These are phyloP conservation scores for Globodera rostochiensis DNA, from an alignment of 1,140 invertebrate genomes.

Conservation along the genomic window DNA sequence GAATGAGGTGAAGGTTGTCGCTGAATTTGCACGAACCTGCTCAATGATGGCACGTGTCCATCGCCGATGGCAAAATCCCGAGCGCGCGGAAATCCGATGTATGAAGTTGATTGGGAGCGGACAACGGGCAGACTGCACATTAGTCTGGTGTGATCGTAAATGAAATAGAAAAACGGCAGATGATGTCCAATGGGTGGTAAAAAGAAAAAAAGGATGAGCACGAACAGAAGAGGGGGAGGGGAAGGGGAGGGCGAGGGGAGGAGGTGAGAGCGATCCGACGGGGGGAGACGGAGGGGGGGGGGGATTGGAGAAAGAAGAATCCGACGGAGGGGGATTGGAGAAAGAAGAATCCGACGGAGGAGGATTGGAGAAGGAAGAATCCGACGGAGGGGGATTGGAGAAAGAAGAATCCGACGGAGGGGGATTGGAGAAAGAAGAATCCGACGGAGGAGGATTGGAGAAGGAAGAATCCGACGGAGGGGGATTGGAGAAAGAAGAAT, in stretches of 20 bases:
- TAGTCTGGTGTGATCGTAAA: neutral
- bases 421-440: neutral
- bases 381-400: too few species aligned
- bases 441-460: too few species aligned
- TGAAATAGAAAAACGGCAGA: conserved; percentile 5
- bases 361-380: neutral
- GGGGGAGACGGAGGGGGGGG: neutral
- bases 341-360: neutral
- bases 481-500: neutral
- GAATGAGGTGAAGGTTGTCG: conserved; percentile 17
- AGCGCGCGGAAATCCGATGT: conserved; percentile 42
- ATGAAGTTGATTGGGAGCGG: conserved; percentile 46
- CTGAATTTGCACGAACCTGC: conserved; percentile 30
- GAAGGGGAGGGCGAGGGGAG: neutral
- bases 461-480: neutral
- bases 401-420: neutral
- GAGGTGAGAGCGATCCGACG: neutral
- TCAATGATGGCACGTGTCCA: conserved; percentile 38
- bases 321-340: neutral
- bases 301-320: neutral
- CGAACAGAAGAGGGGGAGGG: neutral
- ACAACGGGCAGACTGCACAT: conserved; percentile 53
- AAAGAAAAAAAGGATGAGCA: neutral
- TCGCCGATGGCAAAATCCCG: conserved; percentile 40
- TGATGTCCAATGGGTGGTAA: neutral